Evolutionary conservation across 1,140 invertebrate species (phyloP).

Genomic region (Theocolax elegans): DNA sequence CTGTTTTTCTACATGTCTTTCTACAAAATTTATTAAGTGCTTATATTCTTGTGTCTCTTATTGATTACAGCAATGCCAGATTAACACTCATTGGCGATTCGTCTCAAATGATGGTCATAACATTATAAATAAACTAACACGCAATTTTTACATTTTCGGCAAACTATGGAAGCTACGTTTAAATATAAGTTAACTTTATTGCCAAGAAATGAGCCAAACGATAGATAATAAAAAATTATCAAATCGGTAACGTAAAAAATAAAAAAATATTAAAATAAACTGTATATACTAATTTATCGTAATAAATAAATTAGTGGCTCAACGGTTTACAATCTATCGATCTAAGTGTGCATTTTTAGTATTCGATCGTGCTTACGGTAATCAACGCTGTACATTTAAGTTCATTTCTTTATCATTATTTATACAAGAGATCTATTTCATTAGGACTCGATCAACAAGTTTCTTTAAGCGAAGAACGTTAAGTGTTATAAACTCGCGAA

Average conservation of each 20-base stretch:
- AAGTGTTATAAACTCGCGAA: slow-evolving; percentile 3
- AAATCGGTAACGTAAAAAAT: not conserved
- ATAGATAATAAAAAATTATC: slow-evolving; percentile 2
- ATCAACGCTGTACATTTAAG: slow-evolving; percentile 42
- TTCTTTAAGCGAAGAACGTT: slow-evolving; percentile 21
- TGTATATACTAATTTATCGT: not conserved
- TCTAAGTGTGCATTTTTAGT: slow-evolving; percentile 17
- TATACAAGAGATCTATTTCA: slow-evolving; percentile 39
- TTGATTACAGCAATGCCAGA: too few species aligned
- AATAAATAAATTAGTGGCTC: slow-evolving; percentile 28
- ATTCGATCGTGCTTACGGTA: slow-evolving; percentile 33
- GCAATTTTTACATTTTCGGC: slow-evolving; percentile 16
- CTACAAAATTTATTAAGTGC: too few species aligned
- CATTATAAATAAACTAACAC: slow-evolving; percentile 29
- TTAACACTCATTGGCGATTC: too few species aligned
- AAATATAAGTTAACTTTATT: slow-evolving; percentile 32
- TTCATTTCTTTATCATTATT: slow-evolving; percentile 40
- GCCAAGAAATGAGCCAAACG: slow-evolving; percentile 20
- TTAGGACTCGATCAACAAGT: slow-evolving; percentile 38
- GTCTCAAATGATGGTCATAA: too few species aligned
- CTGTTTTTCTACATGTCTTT: too few species aligned
- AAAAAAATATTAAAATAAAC: not conserved
- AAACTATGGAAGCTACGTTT: slow-evolving; percentile 30
- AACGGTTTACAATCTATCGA: slow-evolving; percentile 4
- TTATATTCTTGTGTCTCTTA: too few species aligned